Evolutionary conservation across 1,140 invertebrate genomes (phyloP).

Genomic region (Condylostylus longicornis): DNA sequence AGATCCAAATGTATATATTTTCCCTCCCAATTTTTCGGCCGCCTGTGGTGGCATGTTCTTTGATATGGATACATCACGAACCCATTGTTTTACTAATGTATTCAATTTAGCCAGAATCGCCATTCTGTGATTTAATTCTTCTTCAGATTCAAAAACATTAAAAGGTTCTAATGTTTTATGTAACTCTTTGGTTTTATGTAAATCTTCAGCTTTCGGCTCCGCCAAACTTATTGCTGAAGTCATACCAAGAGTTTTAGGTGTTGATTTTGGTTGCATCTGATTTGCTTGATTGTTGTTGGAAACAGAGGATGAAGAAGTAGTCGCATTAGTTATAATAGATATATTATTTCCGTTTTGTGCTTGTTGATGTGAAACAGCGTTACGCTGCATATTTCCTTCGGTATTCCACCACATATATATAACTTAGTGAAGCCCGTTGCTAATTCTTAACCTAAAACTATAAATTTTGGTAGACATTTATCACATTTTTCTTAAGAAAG

Average conservation of each 20-base stretch:
- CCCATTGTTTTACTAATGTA: constrained; percentile 81
- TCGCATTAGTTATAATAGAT: too few species aligned
- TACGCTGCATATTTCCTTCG: too few species aligned
- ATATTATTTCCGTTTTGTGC: too few species aligned
- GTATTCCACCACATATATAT: too few species aligned
- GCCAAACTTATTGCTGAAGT: constrained; percentile 86
- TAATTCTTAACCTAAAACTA: too few species aligned
- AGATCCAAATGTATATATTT: constrained; percentile 98
- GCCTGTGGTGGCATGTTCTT: constrained; percentile 79
- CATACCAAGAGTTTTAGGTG: constrained; percentile 57
- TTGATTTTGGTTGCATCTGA: constrained; percentile 8
- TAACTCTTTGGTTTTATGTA: constrained; percentile 67
- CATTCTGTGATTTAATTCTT: constrained; percentile 80
- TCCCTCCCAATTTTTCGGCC: constrained; percentile 82
- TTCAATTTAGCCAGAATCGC: constrained; percentile 73
- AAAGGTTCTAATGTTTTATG: constrained; percentile 69
- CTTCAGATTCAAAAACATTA: constrained; percentile 82
- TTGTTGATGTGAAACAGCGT: too few species aligned
- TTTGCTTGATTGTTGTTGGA: too few species aligned
- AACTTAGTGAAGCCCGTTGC: too few species aligned
- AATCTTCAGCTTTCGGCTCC: constrained; percentile 69
- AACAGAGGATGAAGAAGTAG: too few species aligned
- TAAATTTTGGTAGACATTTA: too few species aligned
- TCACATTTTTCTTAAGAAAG: too few species aligned
- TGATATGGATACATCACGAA: constrained; percentile 68